A percentile compares a stretch with the other conserved stretches of the same genome.
phyloP scores from a whole-genome alignment of 35 echinoderm and acorn worm genomes.

The Heliocidaris erythrogramma region DNA sequence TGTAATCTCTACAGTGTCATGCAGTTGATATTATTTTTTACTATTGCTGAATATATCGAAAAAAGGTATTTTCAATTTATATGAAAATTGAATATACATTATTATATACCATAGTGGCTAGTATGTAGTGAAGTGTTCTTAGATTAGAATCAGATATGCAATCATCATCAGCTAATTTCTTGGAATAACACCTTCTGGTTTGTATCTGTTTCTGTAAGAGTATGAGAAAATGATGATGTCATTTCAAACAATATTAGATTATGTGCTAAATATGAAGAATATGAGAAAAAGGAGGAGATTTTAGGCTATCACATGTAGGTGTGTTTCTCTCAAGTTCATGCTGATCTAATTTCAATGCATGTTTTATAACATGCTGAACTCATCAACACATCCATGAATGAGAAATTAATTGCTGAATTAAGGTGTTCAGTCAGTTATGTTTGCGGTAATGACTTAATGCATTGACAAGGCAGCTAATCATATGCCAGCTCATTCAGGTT shows the following conservation, averaged over 20 bases:
- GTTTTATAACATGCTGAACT: background rate
- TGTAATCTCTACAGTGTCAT: too few species aligned
- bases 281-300: background rate
- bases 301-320: background rate
- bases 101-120: too few species aligned
- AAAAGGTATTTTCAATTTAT: too few species aligned
- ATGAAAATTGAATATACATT: too few species aligned
- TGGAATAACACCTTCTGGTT: background rate
- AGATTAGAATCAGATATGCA: too few species aligned
- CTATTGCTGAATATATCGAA: too few species aligned
- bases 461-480: background rate
- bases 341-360: background rate
- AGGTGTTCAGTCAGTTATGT: background rate
- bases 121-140: too few species aligned
- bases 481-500: background rate
- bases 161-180: background rate
- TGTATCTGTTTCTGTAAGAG: background rate
- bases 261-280: background rate
- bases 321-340: background rate
- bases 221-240: too few species aligned
- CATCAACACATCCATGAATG: background rate
- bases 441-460: background rate
- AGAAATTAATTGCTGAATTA: background rate
- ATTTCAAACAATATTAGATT: background rate
- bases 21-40: too few species aligned